Evolutionary conservation across 2,888 invertebrate genomes (phyloP).

Genomic region (Osmoderma eremita): DNA sequence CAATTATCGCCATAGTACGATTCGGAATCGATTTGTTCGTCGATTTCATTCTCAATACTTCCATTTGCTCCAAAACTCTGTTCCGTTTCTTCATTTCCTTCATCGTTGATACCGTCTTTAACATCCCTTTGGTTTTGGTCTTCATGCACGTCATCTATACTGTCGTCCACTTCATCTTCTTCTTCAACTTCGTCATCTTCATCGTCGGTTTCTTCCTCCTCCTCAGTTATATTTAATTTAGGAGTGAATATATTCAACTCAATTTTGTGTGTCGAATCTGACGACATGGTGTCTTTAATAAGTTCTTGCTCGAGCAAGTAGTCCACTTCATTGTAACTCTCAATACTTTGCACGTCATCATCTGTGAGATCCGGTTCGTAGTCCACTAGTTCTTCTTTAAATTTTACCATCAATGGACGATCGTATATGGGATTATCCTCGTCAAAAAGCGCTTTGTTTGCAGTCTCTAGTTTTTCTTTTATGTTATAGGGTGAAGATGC

Average conservation of each 20-base stretch:
- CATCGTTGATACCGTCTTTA: constrained; percentile 6
- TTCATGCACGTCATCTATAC: constrained; percentile 40
- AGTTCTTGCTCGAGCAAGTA: constrained; percentile 39
- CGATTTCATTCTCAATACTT: constrained; percentile 39
- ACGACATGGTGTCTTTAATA: constrained; percentile 45
- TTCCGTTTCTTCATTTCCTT: background rate
- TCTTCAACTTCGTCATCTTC: constrained; percentile 20
- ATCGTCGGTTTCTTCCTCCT: constrained; percentile 52
- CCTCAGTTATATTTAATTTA: constrained; percentile 42
- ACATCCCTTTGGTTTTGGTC: constrained; percentile 16
- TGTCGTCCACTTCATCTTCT: constrained; percentile 39
- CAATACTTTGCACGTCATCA: constrained; percentile 61
- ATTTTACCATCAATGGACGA: constrained; percentile 63
- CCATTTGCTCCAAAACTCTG: background rate
- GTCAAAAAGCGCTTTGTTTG: constrained; percentile 65
- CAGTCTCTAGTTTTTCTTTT: constrained; percentile 66
- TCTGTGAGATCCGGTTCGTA: constrained; percentile 65
- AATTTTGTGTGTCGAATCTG: constrained; percentile 31
- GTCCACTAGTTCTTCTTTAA: constrained; percentile 64
- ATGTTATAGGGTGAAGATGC: constrained; percentile 68
- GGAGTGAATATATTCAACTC: constrained; percentile 43
- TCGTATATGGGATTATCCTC: constrained; percentile 48
- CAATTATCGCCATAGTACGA: constrained; percentile 10
- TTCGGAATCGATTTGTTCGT: constrained; percentile 34
- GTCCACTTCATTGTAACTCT: constrained; percentile 58